These are phyloP conservation scores for Parauchenoglanis punctatus DNA, from an alignment of 2,797 vertebrate genomes.

Conservation along the genomic window DNA sequence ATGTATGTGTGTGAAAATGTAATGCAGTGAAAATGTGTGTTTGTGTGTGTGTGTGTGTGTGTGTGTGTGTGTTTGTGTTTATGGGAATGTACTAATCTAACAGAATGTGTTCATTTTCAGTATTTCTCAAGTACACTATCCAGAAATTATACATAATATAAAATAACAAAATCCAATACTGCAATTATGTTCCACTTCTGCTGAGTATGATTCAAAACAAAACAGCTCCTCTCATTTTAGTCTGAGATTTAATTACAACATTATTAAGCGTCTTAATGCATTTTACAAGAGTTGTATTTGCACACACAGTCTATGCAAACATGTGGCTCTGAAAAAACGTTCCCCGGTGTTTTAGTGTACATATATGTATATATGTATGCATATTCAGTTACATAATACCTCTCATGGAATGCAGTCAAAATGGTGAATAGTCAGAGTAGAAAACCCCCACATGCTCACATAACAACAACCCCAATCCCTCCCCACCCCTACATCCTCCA, in stretches of 20 bases:
- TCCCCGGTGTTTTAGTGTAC: not conserved
- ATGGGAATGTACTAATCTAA: not conserved
- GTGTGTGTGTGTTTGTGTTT: not conserved
- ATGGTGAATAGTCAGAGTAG: not conserved
- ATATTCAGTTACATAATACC: slow-evolving; percentile 37
- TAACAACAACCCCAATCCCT: not conserved
- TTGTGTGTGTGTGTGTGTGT: not conserved
- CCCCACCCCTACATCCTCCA: not conserved
- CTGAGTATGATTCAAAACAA: not conserved
- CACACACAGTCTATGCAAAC: not conserved
- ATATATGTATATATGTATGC: slow-evolving; percentile 33
- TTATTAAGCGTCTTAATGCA: not conserved
- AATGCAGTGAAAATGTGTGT: not conserved
- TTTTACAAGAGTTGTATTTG: not conserved
- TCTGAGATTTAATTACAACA: not conserved
- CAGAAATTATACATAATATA: not conserved
- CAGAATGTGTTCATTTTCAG: not conserved
- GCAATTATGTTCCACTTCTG: not conserved
- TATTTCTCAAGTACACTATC: not conserved
- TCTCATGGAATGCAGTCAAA: not conserved
- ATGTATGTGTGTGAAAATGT: not conserved
- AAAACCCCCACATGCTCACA: slow-evolving; percentile 1
- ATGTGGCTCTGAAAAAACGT: not conserved
- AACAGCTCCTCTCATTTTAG: not conserved
- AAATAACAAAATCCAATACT: not conserved